Evolutionary conservation across 2,888 invertebrate species (phyloP).

Genomic region (Branchipolynoe longqiensis): DNA sequence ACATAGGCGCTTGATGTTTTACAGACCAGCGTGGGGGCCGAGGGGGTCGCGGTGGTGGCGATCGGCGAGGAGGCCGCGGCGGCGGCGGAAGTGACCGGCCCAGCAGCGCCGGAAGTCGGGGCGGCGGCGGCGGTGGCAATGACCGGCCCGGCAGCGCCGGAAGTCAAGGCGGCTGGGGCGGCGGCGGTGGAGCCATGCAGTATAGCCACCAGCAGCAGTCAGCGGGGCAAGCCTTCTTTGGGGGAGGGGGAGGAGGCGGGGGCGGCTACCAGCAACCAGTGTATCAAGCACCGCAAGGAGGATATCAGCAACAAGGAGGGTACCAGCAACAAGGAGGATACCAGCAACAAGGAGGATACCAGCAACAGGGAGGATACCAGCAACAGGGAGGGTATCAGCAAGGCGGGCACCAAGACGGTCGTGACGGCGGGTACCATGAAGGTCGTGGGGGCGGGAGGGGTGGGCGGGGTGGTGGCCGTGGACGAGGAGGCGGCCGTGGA

Average conservation of each 20-base stretch:
- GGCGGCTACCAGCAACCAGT: conserved; percentile 42
- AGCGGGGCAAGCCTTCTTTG: conserved; percentile 58
- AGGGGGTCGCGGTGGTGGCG: conserved; percentile 43
- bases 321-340: conserved; percentile 56
- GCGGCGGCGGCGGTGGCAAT: conserved; percentile 56
- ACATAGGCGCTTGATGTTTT: neutral
- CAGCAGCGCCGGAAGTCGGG: conserved; percentile 22
- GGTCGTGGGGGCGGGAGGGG: conserved; percentile 57
- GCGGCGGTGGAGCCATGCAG: conserved; percentile 45
- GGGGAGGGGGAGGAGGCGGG: conserved; percentile 58
- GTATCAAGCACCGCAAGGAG: conserved; percentile 59
- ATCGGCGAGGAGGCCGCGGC: conserved; percentile 60
- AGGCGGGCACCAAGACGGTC: conserved; percentile 57
- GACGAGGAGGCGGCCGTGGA: conserved; percentile 36
- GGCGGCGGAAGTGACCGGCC: conserved; percentile 52
- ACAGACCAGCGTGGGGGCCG: neutral
- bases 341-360: conserved; percentile 59
- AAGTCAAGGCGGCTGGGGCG: conserved; percentile 56
- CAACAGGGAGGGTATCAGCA: conserved; percentile 60
- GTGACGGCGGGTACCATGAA: conserved; percentile 50
- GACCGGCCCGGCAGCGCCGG: conserved; percentile 30
- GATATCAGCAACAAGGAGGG: conserved; percentile 61
- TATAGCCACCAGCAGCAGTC: conserved; percentile 40
- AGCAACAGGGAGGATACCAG: conserved; percentile 57
- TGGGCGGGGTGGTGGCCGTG: conserved; percentile 59